Evolutionary conservation across 1,140 invertebrate species (phyloP).

Genomic region (Nasonia vitripennis): DNA sequence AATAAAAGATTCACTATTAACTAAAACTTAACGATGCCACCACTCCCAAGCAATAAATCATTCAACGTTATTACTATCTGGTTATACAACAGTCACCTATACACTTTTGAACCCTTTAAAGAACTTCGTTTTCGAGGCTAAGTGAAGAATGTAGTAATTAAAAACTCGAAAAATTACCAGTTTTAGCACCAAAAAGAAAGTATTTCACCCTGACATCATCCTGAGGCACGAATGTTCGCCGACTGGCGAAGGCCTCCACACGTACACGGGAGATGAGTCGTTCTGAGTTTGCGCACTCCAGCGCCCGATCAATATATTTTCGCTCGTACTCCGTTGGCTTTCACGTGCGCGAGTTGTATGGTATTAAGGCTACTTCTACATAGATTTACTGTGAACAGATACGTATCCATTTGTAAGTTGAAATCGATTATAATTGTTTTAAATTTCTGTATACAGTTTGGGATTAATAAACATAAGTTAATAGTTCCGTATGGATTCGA

Average conservation of each 20-base stretch:
- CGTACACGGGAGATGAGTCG: slow-evolving; percentile 1
- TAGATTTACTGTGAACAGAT: not conserved
- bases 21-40: not conserved
- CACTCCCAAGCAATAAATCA: slow-evolving; percentile 8
- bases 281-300: slow-evolving; percentile 47
- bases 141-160: not conserved
- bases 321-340: not conserved
- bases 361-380: not conserved
- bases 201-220: not conserved
- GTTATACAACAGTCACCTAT: not conserved
- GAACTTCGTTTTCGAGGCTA: not conserved
- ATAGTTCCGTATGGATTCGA: too few relatives aligned
- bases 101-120: not conserved
- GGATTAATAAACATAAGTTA: too few relatives aligned
- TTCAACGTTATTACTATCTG: not conserved
- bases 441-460: too few relatives aligned
- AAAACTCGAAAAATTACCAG: slow-evolving; percentile 40
- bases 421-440: too few relatives aligned
- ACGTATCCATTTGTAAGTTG: too few relatives aligned
- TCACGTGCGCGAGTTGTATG: not conserved
- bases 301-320: slow-evolving; percentile 50
- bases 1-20: not conserved
- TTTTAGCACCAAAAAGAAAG: not conserved
- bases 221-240: slow-evolving; percentile 1
- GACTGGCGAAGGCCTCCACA: slow-evolving; percentile 10